Conservation (phyloP, 2,113 vertebrate species). For the Tetrao urogallus region DNA sequence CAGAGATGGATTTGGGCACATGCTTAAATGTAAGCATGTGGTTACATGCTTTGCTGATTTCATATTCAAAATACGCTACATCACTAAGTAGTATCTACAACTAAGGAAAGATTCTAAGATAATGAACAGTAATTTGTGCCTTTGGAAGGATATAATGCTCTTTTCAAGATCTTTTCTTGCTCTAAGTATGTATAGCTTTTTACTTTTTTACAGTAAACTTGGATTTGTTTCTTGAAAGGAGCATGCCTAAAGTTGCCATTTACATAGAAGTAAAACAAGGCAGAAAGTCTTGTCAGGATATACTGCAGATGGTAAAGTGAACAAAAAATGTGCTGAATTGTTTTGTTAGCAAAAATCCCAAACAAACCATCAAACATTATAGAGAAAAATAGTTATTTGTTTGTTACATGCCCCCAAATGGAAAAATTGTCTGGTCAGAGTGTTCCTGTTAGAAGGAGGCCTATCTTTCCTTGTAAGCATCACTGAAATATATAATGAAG, state of each 20-base stretch:
- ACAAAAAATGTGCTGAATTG: background rate
- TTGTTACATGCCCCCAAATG: background rate
- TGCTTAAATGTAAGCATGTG: background rate
- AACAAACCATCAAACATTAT: background rate
- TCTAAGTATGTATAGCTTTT: background rate
- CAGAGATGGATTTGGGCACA: background rate
- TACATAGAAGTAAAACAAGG: background rate
- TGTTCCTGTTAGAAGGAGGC: background rate
- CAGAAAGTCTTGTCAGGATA: background rate
- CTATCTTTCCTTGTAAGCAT: background rate
- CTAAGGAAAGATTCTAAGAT: background rate
- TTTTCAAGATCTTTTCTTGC: background rate
- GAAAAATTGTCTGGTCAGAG: background rate
- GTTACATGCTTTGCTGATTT: background rate
- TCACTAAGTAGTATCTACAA: background rate
- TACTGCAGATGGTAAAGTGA: background rate
- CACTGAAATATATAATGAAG: background rate
- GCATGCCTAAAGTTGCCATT: fast-evolving
- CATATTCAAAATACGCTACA: background rate
- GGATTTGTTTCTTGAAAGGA: background rate
- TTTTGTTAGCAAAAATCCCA: background rate
- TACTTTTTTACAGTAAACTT: background rate
- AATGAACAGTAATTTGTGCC: background rate
- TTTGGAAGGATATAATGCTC: background rate
- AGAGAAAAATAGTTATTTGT: background rate